Evolutionary conservation across 2,113 vertebrate genomes (phyloP).

Genomic region (Toxostoma redivivum): DNA sequence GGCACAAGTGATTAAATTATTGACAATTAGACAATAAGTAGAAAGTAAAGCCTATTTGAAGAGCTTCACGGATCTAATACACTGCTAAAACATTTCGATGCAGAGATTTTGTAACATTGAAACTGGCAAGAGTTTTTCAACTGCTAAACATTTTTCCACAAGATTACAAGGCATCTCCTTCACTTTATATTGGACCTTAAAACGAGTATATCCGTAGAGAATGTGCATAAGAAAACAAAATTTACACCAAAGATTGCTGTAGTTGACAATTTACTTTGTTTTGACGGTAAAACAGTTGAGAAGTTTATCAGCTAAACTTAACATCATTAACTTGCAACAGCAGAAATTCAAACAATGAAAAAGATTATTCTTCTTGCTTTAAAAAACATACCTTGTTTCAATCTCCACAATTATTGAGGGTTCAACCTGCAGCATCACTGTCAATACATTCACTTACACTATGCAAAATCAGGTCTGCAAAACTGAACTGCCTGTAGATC

Average conservation of each 20-base stretch:
- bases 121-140: constrained; percentile 17
- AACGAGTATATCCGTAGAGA: not conserved
- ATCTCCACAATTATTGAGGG: not conserved
- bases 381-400: not conserved
- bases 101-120: not conserved
- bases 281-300: not conserved
- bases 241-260: not conserved
- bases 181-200: constrained; percentile 44
- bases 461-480: not conserved
- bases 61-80: not conserved
- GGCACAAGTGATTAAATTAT: constrained; percentile 42
- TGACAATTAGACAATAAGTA: not conserved
- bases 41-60: not conserved
- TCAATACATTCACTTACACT: not conserved
- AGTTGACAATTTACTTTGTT: not conserved
- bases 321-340: not conserved
- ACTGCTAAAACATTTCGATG: not conserved
- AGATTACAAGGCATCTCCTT: constrained; percentile 50
- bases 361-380: not conserved
- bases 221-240: not conserved
- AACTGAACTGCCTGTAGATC: not conserved
- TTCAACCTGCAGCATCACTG: not conserved
- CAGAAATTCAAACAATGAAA: not conserved
- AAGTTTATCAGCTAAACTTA: not conserved
- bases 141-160: constrained; percentile 14